Evolutionary conservation across 2,888 invertebrate genomes (phyloP), one percentile per base, ranked within the genome.

Genomic region (Baccha elongata): DNA sequence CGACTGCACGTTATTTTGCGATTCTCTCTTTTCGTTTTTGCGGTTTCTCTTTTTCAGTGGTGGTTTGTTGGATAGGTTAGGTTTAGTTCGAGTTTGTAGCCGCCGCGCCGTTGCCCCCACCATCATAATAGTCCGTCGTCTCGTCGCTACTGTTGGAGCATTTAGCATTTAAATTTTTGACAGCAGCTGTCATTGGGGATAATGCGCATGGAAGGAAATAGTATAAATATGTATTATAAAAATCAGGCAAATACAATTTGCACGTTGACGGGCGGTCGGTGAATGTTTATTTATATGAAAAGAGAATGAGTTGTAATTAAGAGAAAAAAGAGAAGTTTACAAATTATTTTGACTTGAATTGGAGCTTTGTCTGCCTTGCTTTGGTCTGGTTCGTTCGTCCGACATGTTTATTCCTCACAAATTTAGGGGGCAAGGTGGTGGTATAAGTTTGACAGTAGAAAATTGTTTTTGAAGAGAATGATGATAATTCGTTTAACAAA

Each of bases 151-250:
- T 65, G 64, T 72, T 48, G 62, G 26, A 50, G 62, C 72, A 53
- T 67, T 83, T 68, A 50, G 62, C 72, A 53, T 67, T 83, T 68
- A 62, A 62, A 50, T 72, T 68, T 73, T 68, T 78, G 83, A 83
- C 83, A 83, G 83, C 67, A 83, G 76, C 67, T 76, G 72, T 73
- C 78, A 78, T 62, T 72, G 76, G 55, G 35, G 53, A 78, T 83
- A 76, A 68, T 78, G 83, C 83, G 83, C 83, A 83, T 78, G 78
- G 64, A 68, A 73, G 83, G 83, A 83, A 83, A 83, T 78, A 26
- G 19, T 40, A 29, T 37, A 37, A 69, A 68, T 48, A 48, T 64
- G 62, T 62, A 26, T 68, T 60, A 76, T 64, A 71, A n/a, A n/a
- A n/a, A 71, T 58, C 60, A 71, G 46, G 65, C 55, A 65, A 81